Conservation (phyloP, 2,113 vertebrate genomes). For the Forbesichthys agassizii region DNA sequence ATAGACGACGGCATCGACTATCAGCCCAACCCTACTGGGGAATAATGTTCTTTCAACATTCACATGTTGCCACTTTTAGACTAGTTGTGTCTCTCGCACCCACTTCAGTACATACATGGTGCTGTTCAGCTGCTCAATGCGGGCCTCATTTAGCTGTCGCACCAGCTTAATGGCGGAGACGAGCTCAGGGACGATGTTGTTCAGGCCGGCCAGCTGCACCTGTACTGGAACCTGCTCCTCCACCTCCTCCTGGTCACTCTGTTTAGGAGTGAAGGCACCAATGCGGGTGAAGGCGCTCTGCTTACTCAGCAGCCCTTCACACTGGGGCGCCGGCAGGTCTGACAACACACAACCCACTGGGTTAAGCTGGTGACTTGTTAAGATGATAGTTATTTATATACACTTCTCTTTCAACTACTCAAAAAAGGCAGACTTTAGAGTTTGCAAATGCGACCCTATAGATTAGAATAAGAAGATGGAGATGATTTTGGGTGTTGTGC, state of each 20-base stretch:
- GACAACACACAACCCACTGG: slow-evolving; percentile 10
- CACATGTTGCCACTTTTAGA: background rate
- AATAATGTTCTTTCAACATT: background rate
- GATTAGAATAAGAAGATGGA: too few relatives aligned
- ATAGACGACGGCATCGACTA: background rate
- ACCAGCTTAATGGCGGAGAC: slow-evolving; percentile 36
- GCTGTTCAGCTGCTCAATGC: slow-evolving; percentile 50
- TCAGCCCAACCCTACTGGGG: too few relatives aligned
- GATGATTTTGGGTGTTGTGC: too few relatives aligned
- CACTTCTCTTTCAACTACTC: too few relatives aligned
- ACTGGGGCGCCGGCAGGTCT: slow-evolving; percentile 35
- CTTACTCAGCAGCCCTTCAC: slow-evolving; percentile 56
- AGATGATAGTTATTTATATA: too few relatives aligned
- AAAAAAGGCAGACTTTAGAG: too few relatives aligned
- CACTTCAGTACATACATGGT: slow-evolving; percentile 60
- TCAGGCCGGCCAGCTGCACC: slow-evolving; percentile 57
- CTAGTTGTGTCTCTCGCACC: background rate
- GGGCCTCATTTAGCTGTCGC: slow-evolving; percentile 49
- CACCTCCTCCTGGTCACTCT: slow-evolving; percentile 5
- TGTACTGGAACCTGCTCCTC: slow-evolving; percentile 26
- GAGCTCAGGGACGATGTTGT: slow-evolving; percentile 61
- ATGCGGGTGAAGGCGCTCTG: slow-evolving; percentile 70
- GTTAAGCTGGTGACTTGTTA: background rate
- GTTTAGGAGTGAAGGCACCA: slow-evolving; percentile 35
- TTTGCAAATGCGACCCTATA: too few relatives aligned